These are phyloP conservation scores for Cervus canadensis DNA, from an alignment of 2,113 vertebrate genomes.

Conservation along the genomic window DNA sequence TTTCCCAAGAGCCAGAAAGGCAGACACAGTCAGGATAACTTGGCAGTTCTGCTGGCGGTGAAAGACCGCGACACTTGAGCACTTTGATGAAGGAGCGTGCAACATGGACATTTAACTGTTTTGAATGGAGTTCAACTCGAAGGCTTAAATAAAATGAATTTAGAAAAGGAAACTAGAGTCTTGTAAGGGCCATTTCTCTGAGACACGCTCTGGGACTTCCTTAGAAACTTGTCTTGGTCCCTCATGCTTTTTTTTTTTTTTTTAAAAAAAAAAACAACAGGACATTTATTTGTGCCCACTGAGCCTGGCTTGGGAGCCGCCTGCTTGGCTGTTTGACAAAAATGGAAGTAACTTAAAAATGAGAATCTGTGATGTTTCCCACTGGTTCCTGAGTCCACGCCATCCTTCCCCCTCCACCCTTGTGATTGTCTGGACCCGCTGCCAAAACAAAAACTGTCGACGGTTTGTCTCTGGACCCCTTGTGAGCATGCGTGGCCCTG, in stretches of 20 bases:
- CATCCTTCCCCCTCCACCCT: neutral
- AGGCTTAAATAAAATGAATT: neutral
- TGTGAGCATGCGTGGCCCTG: neutral
- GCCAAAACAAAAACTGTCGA: neutral
- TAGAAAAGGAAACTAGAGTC: neutral
- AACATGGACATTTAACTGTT: neutral
- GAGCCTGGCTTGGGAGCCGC: neutral
- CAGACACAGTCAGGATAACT: fast-evolving
- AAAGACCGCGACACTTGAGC: neutral
- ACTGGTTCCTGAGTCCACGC: neutral
- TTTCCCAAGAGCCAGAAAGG: neutral
- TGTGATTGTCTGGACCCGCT: neutral
- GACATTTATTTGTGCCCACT: neutral
- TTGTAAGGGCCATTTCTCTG: fast-evolving
- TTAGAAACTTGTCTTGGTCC: neutral
- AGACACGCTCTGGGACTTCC: neutral
- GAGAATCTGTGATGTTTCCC: too few species aligned
- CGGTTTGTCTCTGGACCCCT: neutral
- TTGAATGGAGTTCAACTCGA: neutral
- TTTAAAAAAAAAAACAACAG: neutral
- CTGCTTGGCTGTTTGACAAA: neutral
- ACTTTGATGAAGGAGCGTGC: neutral
- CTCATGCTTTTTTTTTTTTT: neutral
- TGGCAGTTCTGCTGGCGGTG: neutral
- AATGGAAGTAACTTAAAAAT: neutral